Conservation (phyloP, 2,113 vertebrate genomes). For the Crocuta crocuta region DNA sequence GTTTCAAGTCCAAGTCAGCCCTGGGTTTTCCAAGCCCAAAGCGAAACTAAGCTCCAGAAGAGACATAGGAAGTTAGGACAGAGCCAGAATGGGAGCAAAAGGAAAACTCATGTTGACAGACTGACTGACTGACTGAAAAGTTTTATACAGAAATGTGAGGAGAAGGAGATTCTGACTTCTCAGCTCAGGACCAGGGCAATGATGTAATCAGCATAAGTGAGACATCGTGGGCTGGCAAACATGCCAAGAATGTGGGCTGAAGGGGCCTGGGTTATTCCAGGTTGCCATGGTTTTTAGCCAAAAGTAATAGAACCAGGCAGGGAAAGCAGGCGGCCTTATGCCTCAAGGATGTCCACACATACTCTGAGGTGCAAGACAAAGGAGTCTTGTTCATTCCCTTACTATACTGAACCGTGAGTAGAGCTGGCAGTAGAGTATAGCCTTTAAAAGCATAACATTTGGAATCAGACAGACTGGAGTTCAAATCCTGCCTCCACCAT, state of each 20-base stretch:
- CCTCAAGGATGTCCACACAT: constrained; percentile 37
- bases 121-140: constrained; percentile 43
- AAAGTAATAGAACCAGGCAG: constrained; percentile 70
- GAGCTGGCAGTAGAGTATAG: background rate
- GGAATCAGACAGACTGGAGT: constrained; percentile 3
- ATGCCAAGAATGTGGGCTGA: constrained; percentile 58
- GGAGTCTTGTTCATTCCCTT: constrained; percentile 59
- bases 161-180: constrained; percentile 62
- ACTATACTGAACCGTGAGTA: background rate
- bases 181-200: constrained; percentile 48
- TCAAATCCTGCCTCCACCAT: background rate
- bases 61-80: constrained; percentile 50
- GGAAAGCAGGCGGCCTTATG: constrained; percentile 43
- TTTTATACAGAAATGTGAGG: constrained; percentile 52
- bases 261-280: constrained; percentile 73
- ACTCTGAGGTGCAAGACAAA: constrained; percentile 68
- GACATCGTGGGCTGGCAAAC: constrained; percentile 71
- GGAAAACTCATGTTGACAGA: constrained; percentile 69
- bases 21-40: constrained; percentile 2
- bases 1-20: background rate
- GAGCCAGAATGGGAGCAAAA: constrained; percentile 20
- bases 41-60: background rate
- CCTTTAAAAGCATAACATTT: background rate
- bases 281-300: constrained; percentile 74
- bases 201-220: constrained; percentile 74